Evolutionary conservation across 30 jellyfish, hydroid and myxozoan genomes (phyloP), one percentile per base, ranked within the genome.

Genomic region (Pseudorhiza aurosa): DNA sequence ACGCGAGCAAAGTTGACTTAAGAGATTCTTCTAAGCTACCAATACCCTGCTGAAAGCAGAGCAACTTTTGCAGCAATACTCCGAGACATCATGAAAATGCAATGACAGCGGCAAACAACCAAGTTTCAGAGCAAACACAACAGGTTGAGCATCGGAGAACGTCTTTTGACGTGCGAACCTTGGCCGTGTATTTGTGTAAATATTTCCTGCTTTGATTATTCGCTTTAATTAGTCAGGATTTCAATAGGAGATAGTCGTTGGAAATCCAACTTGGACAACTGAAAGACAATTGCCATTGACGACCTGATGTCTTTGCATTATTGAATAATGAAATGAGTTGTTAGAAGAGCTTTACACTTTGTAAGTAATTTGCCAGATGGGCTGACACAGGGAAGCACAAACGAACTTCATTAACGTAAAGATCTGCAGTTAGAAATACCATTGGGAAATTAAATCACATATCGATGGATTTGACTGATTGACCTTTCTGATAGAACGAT

Each of bases 101-200:
- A 19, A 68, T 21, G 46, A 36, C 65, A 26, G 29, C 30, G 26
- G 67, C 40, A 39, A 68, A 43, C 82, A 68, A 30, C 19, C 62
- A 27, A 39, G 82, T 68, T 25, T 45, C 19, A 39, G 57, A 36
- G 51, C 67, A 68, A 68, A 68, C 68, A 68, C 49, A 15, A 42
- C 82, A 68, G 82, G 82, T 68, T 12, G 36, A 33, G 14, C 32
- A 53, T 15, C 19, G 14, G 67, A 53, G 67, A 47, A 11, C 22
- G 35, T 53, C 67, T n/a, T n/a, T n/a, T n/a, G n/a, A n/a, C n/a
- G n/a, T n/a, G n/a, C 32, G 67, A 53, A 15, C 36, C 6, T 33
- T 14, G 6, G 9, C 19, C 4, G 36, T 2, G 67, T 3, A 53
- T 12, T 10, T 21, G 24, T 53, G 67, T 36, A 53, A 53, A 53